A percentile compares a stretch with the other conserved stretches of the same genome.
Conservation (phyloP, 2,888 invertebrate genomes). For the Tiphia femorata region DNA sequence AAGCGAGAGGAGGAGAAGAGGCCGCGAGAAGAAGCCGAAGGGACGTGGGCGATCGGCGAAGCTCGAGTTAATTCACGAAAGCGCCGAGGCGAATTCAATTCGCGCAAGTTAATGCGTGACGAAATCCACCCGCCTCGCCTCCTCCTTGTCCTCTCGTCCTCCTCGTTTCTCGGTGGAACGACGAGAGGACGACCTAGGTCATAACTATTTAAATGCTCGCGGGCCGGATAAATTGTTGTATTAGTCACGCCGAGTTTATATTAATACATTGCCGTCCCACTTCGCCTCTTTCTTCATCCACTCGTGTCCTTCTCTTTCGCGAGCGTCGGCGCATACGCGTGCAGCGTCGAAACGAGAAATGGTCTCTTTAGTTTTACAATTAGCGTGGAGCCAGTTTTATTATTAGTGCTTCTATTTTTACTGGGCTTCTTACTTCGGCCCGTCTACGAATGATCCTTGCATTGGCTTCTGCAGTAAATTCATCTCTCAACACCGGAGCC, state of each 20-base stretch:
- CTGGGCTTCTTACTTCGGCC: too few species aligned
- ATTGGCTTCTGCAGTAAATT: too few species aligned
- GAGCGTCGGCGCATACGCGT: too few species aligned
- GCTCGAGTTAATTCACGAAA: constrained; percentile 58
- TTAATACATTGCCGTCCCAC: constrained; percentile 48
- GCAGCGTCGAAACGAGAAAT: too few species aligned
- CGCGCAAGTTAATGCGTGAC: constrained; percentile 62
- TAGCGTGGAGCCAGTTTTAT: too few species aligned
- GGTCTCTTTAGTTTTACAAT: too few species aligned
- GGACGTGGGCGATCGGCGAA: constrained; percentile 49
- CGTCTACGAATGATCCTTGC: too few species aligned
- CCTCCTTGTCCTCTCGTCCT: constrained; percentile 14
- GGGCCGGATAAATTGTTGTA: constrained; percentile 63
- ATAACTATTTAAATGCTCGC: constrained; percentile 64
- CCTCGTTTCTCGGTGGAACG: too few species aligned
- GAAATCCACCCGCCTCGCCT: constrained; percentile 48
- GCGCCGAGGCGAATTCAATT: constrained; percentile 62
- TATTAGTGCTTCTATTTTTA: too few species aligned
- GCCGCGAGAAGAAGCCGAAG: constrained; percentile 20
- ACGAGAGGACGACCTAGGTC: constrained; percentile 58
- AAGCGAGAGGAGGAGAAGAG: not conserved
- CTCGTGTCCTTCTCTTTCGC: constrained; percentile 16
- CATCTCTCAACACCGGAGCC: too few species aligned
- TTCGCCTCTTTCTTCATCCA: not conserved
- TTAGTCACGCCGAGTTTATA: constrained; percentile 65